These are phyloP conservation scores for Eudorcas thomsonii DNA, from an alignment of 2,113 vertebrate genomes.

Conservation along the genomic window DNA sequence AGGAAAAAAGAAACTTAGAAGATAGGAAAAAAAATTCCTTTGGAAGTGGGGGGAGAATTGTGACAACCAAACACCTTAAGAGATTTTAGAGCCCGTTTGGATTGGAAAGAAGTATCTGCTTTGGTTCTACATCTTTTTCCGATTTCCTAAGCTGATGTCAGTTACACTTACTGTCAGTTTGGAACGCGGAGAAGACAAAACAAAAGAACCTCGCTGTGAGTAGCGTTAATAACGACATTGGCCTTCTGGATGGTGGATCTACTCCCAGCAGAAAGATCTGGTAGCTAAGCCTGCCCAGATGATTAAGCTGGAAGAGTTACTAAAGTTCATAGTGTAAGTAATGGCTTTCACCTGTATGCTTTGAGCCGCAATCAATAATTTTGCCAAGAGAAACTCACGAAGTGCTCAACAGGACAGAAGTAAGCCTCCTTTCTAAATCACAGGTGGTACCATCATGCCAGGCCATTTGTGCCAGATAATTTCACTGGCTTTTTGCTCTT, in stretches of 20 bases:
- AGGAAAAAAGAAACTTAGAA: neutral
- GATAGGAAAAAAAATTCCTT: neutral
- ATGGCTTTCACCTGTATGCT: conserved; percentile 63
- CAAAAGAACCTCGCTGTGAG: conserved; percentile 4
- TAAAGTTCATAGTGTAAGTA: conserved; percentile 19
- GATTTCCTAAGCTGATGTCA: neutral
- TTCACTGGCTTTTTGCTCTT: conserved; percentile 2
- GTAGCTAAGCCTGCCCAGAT: neutral
- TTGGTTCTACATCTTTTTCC: neutral
- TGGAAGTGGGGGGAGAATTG: neutral
- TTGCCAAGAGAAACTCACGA: conserved; percentile 20
- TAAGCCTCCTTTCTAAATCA: neutral
- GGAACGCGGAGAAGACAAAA: conserved; percentile 6
- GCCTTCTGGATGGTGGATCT: neutral
- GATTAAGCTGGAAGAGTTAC: neutral
- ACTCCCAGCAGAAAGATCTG: conserved; percentile 1
- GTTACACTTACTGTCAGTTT: conserved; percentile 9
- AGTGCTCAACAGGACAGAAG: neutral
- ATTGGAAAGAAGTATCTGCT: neutral
- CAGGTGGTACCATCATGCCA: neutral
- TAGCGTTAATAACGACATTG: neutral
- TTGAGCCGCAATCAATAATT: neutral
- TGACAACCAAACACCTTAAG: neutral
- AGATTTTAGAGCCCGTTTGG: neutral
- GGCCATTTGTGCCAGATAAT: neutral